Base-by-base conservation (phyloP, 1,140 invertebrate genomes). In the Drosophila jambulina region DNA sequence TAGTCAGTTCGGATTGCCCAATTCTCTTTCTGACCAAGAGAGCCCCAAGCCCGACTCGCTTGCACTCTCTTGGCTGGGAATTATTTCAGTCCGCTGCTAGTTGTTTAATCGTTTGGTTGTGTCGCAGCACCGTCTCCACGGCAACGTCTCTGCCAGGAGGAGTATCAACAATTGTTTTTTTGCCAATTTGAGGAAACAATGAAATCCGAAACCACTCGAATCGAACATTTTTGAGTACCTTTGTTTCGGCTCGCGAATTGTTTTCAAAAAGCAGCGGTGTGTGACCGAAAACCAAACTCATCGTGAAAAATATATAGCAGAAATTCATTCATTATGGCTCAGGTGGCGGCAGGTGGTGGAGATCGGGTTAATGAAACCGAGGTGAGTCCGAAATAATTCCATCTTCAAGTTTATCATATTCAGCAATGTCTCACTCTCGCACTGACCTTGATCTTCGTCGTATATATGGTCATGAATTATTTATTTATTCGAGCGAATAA, bases 81-180 rank as follows among this genome's bases (percentile, higher is more conserved):
- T 15, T 32, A 49, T 51, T 82, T 91, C 78, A 91, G 82, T 91
- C 61, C 36, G 54, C 32, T 69, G 78, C 70, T 69, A 76, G 69
- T 84, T 87, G 90, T 90, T 91, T 65, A 80, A 78, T 87, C 85
- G 90, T 84, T 88, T 70, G 86, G 90, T 90, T 91, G 90, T 90
- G 78, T 72, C 43, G 67, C n/a, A 64, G 27, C 51, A 17, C 32
- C 63, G 78, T 84, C 60, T 65, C 87, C 61, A 91, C 80, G 84
- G 71, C 80, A 76, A 88, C 84, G 59, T 38, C 46, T 1, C 49
- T 19, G 45, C 32, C 51, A 53, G 32, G 32, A 36, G 51, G 63
- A 71, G 59, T 53, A 75, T 57, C 19, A 53, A 75, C 62, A 53
- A 43, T 61, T 70, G 42, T 45, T 56, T 56, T 56, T 43, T 54